Base-by-base conservation (phyloP, 2,888 invertebrate genomes). In the Drosophila dives region DNA sequence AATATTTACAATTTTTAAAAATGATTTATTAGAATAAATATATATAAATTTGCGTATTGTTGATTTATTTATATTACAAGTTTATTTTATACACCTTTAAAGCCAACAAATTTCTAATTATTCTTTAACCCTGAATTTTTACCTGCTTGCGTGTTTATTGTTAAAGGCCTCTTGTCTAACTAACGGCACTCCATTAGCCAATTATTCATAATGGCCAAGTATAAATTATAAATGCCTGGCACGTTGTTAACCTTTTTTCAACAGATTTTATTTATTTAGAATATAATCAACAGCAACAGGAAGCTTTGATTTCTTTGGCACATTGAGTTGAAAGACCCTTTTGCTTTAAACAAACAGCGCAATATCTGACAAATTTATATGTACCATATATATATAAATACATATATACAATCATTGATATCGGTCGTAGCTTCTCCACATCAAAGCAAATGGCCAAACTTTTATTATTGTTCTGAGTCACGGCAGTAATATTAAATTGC, bases 221-320 rank as follows among this genome's bases (percentile, higher is more conserved):
- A 51, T 50, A 64, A 65, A 69, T 82, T 87, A 60, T 36, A 59
- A 75, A 75, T 77, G 60, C 83, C 77, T 59, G 33, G 61, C 83
- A 82, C 85, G 83, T 77, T 36, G 61, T 26, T 59, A 42, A 34
- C 23, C 20, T 23, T 61, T 38, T 38, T 54, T 36, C 48, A 56
- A 54, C 32, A 20, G 40, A 26, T 32, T 45, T 45, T 23, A 26
- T 40, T 23, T 33, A 23, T 49, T 63, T 34, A 20, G 2, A 64
- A n/a, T n/a, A 29, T 8, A 15, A n/a, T 7, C 65, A 34, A 50
- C 36, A 72, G 72, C 74, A 71, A 73, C 85, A 85, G 81, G 81
- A 83, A 88, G 70, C 75, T 83, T 79, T 75, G 81, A 81, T 89
- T 83, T 88, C 83, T 74, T 54, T 85, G 63, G 60, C 63, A 61